phyloP scores from a whole-genome alignment of 1,140 invertebrate genomes.

The Bradynema listronoti region DNA sequence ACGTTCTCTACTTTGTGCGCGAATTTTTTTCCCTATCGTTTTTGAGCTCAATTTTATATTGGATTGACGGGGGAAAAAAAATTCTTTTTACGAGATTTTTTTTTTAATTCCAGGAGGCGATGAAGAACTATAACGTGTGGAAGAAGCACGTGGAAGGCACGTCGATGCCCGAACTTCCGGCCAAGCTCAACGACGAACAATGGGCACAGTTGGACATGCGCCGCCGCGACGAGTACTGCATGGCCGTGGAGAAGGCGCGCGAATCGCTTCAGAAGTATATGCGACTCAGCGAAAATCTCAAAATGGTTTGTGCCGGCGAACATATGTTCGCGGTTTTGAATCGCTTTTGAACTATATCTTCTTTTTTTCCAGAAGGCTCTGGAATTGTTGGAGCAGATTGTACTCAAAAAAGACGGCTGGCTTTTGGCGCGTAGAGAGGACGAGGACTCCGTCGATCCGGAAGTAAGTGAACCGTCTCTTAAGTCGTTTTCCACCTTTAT shows the following conservation, averaged over 20 bases:
- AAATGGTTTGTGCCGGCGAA: constrained; percentile 16
- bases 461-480: constrained; percentile 15
- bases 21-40: not conserved
- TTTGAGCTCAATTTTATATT: not conserved
- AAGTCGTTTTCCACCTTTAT: not conserved
- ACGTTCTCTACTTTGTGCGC: constrained; percentile 37
- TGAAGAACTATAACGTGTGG: constrained; percentile 27
- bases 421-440: constrained; percentile 17
- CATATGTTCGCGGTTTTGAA: not conserved
- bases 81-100: not conserved
- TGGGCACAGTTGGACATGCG: constrained; percentile 36
- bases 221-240: constrained; percentile 36
- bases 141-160: constrained; percentile 24
- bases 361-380: constrained; percentile 20
- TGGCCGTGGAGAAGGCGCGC: constrained; percentile 31
- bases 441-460: constrained; percentile 12
- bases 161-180: constrained; percentile 26
- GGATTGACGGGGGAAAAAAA: not conserved
- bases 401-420: constrained; percentile 24
- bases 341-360: not conserved
- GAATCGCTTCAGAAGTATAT: constrained; percentile 35
- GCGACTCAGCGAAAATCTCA: constrained; percentile 25
- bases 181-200: constrained; percentile 34
- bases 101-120: constrained; percentile 27
- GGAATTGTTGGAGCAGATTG: constrained; percentile 29